Percentiles rank a stretch among this genome's conserved stretches.
Evolutionary conservation across 2,888 invertebrate species (phyloP).

Genomic region (Cyaniris semiargus): DNA sequence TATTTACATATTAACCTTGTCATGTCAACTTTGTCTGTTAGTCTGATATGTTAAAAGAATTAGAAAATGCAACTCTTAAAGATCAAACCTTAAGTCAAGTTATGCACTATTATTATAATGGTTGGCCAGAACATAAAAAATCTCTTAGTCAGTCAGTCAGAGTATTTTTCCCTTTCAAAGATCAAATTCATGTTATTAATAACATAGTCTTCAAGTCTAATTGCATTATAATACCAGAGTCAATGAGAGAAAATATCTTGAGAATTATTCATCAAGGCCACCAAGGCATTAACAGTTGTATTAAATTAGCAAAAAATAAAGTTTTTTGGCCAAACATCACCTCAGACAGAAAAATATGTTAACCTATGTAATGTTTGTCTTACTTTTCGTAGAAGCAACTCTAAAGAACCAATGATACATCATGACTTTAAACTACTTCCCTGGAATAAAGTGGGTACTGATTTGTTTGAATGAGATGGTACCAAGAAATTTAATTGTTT

Average conservation of each 20-base stretch:
- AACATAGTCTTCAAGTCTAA: slow-evolving; percentile 34
- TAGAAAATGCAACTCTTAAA: not conserved
- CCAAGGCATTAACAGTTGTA: slow-evolving; percentile 32
- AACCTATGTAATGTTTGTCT: slow-evolving; percentile 38
- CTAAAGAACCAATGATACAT: not conserved
- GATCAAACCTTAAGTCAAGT: not conserved
- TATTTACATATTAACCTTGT: slow-evolving; percentile 26
- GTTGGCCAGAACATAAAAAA: slow-evolving; percentile 30
- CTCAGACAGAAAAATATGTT: slow-evolving; percentile 37
- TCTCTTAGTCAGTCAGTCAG: slow-evolving; percentile 31
- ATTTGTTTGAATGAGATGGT: no score
- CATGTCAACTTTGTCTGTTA: slow-evolving; percentile 15
- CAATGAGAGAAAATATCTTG: slow-evolving; percentile 36
- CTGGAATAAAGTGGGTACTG: slow-evolving; percentile 37
- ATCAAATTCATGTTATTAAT: slow-evolving; percentile 33
- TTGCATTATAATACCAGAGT: slow-evolving; percentile 36
- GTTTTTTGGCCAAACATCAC: slow-evolving; percentile 36
- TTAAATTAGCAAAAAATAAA: slow-evolving; percentile 7
- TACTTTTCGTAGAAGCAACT: slow-evolving; percentile 1
- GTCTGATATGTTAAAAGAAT: slow-evolving; percentile 33
- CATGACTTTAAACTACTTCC: slow-evolving; percentile 29
- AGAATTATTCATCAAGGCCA: slow-evolving; percentile 30
- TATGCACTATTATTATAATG: not conserved
- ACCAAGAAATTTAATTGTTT: no score
- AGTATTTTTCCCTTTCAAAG: slow-evolving; percentile 35